Conservation (phyloP, 1,140 invertebrate species). For the Drosophila eugracilis region DNA sequence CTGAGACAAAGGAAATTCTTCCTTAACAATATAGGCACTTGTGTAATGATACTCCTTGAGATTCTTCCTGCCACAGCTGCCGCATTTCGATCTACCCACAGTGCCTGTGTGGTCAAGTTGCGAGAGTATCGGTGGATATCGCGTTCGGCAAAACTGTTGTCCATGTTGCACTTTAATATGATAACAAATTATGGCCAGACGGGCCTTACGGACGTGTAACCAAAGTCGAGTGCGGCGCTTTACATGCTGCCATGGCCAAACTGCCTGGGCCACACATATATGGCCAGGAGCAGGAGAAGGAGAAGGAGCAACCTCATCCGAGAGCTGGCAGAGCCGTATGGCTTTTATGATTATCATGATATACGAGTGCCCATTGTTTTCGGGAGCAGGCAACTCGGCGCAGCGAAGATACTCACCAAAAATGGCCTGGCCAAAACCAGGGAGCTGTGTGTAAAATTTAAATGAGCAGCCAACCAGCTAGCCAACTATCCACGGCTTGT, state of each 20-base stretch:
- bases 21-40: slow-evolving; percentile 15
- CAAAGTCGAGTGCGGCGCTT: slow-evolving; percentile 72
- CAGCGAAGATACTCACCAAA: slow-evolving; percentile 58
- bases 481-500: slow-evolving; percentile 21
- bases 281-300: slow-evolving; percentile 40
- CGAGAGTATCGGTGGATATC: slow-evolving; percentile 54
- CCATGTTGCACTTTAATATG: slow-evolving; percentile 78
- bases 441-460: slow-evolving; percentile 75
- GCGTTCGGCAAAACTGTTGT: slow-evolving; percentile 55
- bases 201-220: slow-evolving; percentile 40
- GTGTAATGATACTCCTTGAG: slow-evolving; percentile 17
- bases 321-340: slow-evolving; percentile 12
- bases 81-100: slow-evolving; percentile 10
- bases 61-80: slow-evolving; percentile 21
- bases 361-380: slow-evolving; percentile 82
- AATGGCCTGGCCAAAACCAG: slow-evolving; percentile 66
- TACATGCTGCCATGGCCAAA: slow-evolving; percentile 54
- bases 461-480: slow-evolving; percentile 62
- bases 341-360: slow-evolving; percentile 82
- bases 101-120: slow-evolving; percentile 58
- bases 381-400: slow-evolving; percentile 55
- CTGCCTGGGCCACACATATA: slow-evolving; percentile 52
- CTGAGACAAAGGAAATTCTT: slow-evolving; percentile 25
- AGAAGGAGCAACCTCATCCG: slow-evolving; percentile 45
- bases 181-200: slow-evolving; percentile 79